Evolutionary conservation across 2,113 vertebrate genomes (phyloP).

Genomic region (Potamarius usumacintae): DNA sequence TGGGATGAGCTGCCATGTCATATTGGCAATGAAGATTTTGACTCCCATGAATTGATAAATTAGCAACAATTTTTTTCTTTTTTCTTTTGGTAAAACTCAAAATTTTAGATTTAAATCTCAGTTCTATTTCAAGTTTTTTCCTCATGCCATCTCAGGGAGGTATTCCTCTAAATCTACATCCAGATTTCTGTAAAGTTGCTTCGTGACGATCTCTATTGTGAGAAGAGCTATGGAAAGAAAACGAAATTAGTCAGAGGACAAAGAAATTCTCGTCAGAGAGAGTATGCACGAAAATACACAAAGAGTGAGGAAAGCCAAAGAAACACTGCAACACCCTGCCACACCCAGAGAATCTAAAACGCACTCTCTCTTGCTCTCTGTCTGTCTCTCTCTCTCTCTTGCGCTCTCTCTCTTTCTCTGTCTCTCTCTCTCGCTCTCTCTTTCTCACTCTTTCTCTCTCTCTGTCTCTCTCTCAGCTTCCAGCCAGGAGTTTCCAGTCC

Average conservation of each 20-base stretch:
- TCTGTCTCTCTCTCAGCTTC: neutral
- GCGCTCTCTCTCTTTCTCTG: too few species aligned
- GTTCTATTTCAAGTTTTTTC: neutral
- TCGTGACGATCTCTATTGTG: neutral
- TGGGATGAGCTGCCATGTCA: slow-evolving; percentile 35
- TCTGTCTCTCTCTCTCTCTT: too few species aligned
- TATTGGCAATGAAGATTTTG: neutral
- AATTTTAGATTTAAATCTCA: neutral
- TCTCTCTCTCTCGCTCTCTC: too few species aligned
- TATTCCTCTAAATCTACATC: neutral
- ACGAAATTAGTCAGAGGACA: neutral
- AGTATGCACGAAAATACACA: neutral
- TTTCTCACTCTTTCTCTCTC: too few species aligned
- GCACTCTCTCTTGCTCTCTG: too few species aligned
- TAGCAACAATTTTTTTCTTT: neutral
- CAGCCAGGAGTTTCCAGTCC: neutral
- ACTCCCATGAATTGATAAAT: neutral
- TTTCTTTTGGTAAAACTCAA: neutral
- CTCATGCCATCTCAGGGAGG: neutral
- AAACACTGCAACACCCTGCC: slow-evolving; percentile 33
- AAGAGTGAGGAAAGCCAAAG: neutral
- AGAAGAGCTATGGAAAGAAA: neutral
- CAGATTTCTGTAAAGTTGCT: neutral
- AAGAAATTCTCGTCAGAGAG: neutral
- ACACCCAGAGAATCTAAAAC: neutral